Conservation (phyloP, 2,888 invertebrate species). For the Plebejus melissa region DNA sequence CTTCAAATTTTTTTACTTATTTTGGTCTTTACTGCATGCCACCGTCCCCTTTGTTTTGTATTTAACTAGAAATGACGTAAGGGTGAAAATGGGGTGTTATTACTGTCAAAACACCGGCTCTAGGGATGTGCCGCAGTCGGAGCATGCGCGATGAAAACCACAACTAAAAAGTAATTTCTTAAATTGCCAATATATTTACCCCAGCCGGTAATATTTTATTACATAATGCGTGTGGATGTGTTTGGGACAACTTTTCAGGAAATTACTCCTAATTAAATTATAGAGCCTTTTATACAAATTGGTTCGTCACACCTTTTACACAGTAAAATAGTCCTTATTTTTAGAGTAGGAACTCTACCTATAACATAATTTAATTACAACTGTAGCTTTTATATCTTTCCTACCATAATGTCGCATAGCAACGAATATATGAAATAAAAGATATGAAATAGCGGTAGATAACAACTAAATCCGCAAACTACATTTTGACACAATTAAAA, state of each 20-base stretch:
- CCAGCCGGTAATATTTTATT: constrained; percentile 6
- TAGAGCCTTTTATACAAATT: neutral
- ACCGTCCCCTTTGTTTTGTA: constrained; percentile 29
- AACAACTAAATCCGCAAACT: neutral
- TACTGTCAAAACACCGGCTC: constrained; percentile 18
- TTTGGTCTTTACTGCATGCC: constrained; percentile 33
- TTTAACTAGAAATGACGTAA: constrained; percentile 31
- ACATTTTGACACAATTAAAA: neutral
- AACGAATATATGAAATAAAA: neutral
- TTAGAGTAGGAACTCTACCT: too few species aligned
- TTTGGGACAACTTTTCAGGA: neutral
- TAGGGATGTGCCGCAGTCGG: constrained; percentile 2
- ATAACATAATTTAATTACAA: too few species aligned
- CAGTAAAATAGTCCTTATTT: neutral
- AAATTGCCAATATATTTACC: neutral
- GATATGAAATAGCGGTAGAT: neutral
- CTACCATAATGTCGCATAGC: neutral
- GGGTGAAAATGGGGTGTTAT: constrained; percentile 20
- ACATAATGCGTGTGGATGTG: neutral
- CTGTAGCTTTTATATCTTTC: neutral
- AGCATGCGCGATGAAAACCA: neutral
- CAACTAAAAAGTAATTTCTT: constrained; percentile 4
- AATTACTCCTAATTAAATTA: neutral
- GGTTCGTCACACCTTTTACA: neutral
- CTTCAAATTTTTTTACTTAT: neutral